Evolutionary conservation across 2,888 invertebrate genomes (phyloP).

Genomic region (Nemoura dubitans): DNA sequence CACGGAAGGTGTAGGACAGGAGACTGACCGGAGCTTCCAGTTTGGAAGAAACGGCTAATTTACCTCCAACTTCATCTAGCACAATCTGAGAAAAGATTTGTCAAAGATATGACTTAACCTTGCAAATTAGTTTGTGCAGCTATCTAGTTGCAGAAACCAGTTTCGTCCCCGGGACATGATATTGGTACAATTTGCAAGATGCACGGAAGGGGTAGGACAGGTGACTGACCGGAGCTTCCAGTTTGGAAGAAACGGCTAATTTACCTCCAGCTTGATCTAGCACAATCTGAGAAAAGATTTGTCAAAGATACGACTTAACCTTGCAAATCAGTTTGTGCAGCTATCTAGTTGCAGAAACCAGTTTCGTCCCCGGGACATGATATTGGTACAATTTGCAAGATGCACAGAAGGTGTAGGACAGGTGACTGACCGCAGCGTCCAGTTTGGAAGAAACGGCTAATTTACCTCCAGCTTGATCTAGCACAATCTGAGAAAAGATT

Average conservation of each 20-base stretch:
- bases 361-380: no score
- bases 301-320: not conserved
- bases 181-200: no score
- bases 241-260: slow-evolving; percentile 14
- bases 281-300: not conserved
- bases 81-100: not conserved
- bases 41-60: slow-evolving; percentile 1
- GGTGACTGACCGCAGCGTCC: slow-evolving; percentile 23
- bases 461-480: slow-evolving; percentile 27
- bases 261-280: slow-evolving; percentile 27
- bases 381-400: no score
- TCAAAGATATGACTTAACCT: no score
- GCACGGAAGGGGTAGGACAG: slow-evolving; percentile 10
- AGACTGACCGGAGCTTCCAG: not conserved
- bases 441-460: slow-evolving; percentile 7
- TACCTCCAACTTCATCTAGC: slow-evolving; percentile 25
- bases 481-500: slow-evolving; percentile 10
- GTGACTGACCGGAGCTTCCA: slow-evolving; percentile 21
- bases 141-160: no score
- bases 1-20: slow-evolving; percentile 16
- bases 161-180: no score
- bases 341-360: not conserved
- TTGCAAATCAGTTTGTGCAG: not conserved
- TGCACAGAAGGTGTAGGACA: not conserved
- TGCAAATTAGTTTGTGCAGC: not conserved